These are phyloP conservation scores for Drosophila mauritiana DNA, from an alignment of 1,140 invertebrate species.

Conservation along the genomic window DNA sequence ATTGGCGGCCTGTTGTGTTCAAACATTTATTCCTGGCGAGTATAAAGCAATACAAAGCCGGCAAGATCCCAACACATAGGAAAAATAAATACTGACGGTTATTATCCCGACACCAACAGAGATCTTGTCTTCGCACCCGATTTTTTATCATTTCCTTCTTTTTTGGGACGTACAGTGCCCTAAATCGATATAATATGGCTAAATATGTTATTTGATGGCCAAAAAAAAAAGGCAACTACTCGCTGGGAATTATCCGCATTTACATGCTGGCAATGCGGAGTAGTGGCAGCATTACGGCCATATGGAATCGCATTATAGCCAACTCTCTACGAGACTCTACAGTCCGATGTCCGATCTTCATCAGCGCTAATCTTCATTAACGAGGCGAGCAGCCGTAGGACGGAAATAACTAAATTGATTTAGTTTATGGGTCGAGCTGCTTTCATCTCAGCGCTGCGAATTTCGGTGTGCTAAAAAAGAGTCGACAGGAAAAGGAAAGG, in stretches of 20 bases:
- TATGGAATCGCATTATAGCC: neutral
- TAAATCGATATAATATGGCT: constrained; percentile 52
- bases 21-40: constrained; percentile 74
- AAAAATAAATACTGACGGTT: constrained; percentile 65
- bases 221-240: constrained; percentile 10
- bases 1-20: constrained; percentile 78
- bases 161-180: constrained; percentile 35
- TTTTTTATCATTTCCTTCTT: neutral
- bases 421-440: constrained; percentile 43
- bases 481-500: constrained; percentile 31
- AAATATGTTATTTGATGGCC: constrained; percentile 54
- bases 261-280: constrained; percentile 13
- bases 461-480: constrained; percentile 39
- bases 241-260: constrained; percentile 41
- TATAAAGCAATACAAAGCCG: constrained; percentile 63
- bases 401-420: constrained; percentile 46
- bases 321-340: constrained; percentile 9
- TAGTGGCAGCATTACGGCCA: too few species aligned
- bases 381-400: constrained; percentile 9
- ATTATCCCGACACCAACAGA: constrained; percentile 60
- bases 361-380: constrained; percentile 15
- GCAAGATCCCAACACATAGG: constrained; percentile 57
- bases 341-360: constrained; percentile 6
- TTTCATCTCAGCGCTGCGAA: constrained; percentile 40
- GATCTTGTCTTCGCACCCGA: constrained; percentile 51